These are phyloP conservation scores for Nemurella pictetii DNA, from an alignment of 2,888 invertebrate genomes.

Conservation along the genomic window DNA sequence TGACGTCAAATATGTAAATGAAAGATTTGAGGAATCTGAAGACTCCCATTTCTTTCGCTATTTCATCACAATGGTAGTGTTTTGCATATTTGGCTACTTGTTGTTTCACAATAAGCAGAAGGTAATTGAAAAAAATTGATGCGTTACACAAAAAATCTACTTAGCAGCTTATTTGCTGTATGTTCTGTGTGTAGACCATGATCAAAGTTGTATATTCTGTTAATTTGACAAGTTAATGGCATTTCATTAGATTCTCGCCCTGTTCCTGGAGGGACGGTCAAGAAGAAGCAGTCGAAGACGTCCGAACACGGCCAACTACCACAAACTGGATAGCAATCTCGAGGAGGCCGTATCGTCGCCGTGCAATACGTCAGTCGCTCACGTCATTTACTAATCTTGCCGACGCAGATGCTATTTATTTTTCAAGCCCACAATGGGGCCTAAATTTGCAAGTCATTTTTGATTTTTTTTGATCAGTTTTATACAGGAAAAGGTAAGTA, in stretches of 20 bases:
- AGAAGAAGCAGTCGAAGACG: constrained; percentile 55
- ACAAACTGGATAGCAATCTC: constrained; percentile 66
- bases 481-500: neutral
- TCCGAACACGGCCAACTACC: constrained; percentile 65
- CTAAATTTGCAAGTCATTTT: neutral
- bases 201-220: neutral
- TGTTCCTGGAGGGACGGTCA: constrained; percentile 63
- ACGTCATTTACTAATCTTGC: constrained; percentile 58
- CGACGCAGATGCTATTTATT: no score
- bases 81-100: constrained; percentile 65
- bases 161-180: neutral
- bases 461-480: neutral
- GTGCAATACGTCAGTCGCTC: constrained; percentile 58
- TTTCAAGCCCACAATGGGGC: neutral
- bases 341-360: constrained; percentile 69
- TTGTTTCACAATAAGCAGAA: constrained; percentile 67
- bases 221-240: no score
- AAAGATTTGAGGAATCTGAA: constrained; percentile 51
- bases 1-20: neutral
- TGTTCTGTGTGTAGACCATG: neutral
- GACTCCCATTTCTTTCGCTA: constrained; percentile 71
- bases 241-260: constrained; percentile 61
- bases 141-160: no score
- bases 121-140: constrained; percentile 48
- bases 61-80: constrained; percentile 63